Conservation (phyloP, 2,113 vertebrate species). For the Cygnus atratus region DNA sequence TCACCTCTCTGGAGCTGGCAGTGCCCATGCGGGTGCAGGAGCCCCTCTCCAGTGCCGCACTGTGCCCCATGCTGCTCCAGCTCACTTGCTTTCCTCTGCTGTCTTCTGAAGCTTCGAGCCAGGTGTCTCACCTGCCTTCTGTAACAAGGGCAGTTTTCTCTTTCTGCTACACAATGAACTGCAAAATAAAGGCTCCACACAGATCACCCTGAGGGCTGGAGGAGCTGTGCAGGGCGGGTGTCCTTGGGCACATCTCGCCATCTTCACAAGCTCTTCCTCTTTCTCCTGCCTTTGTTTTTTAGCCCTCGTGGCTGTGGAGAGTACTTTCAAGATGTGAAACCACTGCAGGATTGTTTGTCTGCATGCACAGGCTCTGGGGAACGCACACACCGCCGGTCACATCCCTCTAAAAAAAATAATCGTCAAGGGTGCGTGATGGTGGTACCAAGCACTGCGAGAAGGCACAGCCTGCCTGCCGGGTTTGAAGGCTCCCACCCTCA, state of each 20-base stretch:
- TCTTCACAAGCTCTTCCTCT: constrained; percentile 29
- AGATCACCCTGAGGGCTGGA: background rate
- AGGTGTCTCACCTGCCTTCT: background rate
- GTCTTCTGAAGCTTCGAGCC: background rate
- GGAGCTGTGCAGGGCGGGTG: background rate
- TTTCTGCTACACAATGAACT: background rate
- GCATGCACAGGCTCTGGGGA: background rate
- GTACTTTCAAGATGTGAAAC: constrained; percentile 35
- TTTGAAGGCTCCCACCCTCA: too few species aligned
- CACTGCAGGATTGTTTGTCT: background rate
- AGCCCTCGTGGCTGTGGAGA: background rate
- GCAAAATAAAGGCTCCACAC: background rate
- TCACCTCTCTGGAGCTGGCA: background rate
- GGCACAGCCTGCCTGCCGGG: background rate
- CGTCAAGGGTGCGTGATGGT: fast-evolving
- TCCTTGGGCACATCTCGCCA: background rate
- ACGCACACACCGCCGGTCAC: background rate
- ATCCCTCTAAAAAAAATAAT: background rate
- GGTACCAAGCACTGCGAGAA: background rate
- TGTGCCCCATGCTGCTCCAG: background rate
- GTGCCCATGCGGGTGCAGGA: fast-evolving
- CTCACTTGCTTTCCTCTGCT: background rate
- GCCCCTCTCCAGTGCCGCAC: background rate
- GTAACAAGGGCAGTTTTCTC: background rate
- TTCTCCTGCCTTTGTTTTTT: constrained; percentile 2